Evolutionary conservation across 1,140 invertebrate genomes (phyloP).

Genomic region (Aphis gossypii): DNA sequence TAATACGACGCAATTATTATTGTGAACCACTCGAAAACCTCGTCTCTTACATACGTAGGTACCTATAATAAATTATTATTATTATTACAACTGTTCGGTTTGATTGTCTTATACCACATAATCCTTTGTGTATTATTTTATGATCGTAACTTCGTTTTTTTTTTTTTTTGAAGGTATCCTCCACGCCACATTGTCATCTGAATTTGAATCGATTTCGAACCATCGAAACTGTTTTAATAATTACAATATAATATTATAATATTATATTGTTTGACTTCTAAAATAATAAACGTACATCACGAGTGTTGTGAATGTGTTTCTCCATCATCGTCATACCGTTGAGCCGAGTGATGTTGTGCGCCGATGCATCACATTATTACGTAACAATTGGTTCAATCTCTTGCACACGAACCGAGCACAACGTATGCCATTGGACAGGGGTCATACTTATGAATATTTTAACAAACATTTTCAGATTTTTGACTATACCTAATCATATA

Average conservation of each 20-base stretch:
- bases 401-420: background rate
- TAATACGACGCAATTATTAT: conserved; percentile 28
- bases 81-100: background rate
- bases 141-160: background rate
- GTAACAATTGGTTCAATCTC: background rate
- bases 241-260: background rate
- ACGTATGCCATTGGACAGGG: background rate
- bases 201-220: background rate
- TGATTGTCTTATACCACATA: background rate
- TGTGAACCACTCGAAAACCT: background rate
- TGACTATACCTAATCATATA: too few relatives aligned
- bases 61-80: background rate
- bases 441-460: background rate
- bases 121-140: background rate
- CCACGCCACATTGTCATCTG: background rate
- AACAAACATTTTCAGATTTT: background rate
- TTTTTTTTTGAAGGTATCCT: background rate
- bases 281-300: background rate
- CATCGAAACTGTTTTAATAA: background rate
- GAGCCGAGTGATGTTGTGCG: background rate
- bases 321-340: background rate
- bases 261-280: background rate
- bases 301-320: background rate
- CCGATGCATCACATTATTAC: background rate
- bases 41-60: background rate